These are phyloP conservation scores for Nezara viridula DNA, from an alignment of 2,888 invertebrate species.

Conservation along the genomic window DNA sequence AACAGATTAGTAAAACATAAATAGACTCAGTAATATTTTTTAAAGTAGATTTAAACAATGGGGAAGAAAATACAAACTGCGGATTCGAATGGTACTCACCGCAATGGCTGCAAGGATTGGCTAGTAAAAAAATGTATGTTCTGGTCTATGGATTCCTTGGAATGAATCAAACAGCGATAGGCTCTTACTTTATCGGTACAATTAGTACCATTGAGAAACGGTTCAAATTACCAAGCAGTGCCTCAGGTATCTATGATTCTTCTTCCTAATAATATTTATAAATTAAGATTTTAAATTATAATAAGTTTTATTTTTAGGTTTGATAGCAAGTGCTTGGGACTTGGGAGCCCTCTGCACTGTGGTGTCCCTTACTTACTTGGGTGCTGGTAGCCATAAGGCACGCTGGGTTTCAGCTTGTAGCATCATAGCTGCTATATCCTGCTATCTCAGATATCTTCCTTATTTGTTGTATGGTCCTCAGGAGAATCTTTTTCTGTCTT, in stretches of 20 bases:
- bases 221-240: slow-evolving; percentile 78
- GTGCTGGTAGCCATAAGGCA: slow-evolving; percentile 76
- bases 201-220: slow-evolving; percentile 78
- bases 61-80: slow-evolving; percentile 61
- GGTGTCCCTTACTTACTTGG: slow-evolving; percentile 74
- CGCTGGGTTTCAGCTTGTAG: slow-evolving; percentile 79
- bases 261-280: slow-evolving; percentile 61
- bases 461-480: slow-evolving; percentile 75
- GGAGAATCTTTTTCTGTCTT: not conserved
- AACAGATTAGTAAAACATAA: too few species aligned
- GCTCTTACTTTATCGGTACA: slow-evolving; percentile 77
- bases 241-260: slow-evolving; percentile 72
- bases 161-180: slow-evolving; percentile 77
- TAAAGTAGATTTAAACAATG: slow-evolving; percentile 13
- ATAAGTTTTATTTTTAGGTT: slow-evolving; percentile 70
- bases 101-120: slow-evolving; percentile 74
- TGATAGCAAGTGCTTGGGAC: slow-evolving; percentile 79
- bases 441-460: slow-evolving; percentile 75
- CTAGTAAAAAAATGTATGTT: slow-evolving; percentile 75
- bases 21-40: not conserved
- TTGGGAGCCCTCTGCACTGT: slow-evolving; percentile 77
- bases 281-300: not conserved
- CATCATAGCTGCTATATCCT: slow-evolving; percentile 74
- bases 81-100: slow-evolving; percentile 65
- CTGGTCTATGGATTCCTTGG: slow-evolving; percentile 76